Base-by-base conservation (phyloP, 2,888 invertebrate species). In the Sphinx pinastri region DNA sequence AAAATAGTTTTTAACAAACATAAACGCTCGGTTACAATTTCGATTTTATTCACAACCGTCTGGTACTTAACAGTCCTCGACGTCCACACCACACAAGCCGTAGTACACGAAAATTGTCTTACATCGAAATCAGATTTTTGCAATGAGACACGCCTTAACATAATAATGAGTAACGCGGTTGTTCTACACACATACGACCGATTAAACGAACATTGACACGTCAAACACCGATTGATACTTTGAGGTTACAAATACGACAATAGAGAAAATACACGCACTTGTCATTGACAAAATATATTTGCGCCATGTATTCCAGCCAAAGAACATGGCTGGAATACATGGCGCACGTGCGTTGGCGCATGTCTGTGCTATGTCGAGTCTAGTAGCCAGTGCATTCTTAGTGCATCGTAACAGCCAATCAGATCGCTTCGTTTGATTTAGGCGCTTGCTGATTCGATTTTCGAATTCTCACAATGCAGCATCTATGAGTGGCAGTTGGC, bases 51-150 rank as follows among this genome's bases (percentile, higher is more conserved):
- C 13, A 38, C 58, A 38, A 57, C 49, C 68, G 68, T 25, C 59
- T 63, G 54, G 68, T 58, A 67, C 52, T 54, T 70, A 38, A 68
- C 54, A 59, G 68, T 67, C 79, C 45, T 63, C 13, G 63, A 11
- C 49, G 19, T 5, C 19, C 47, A 19, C 47, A 16, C 19, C 12
- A 47, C 16, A 16, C 47, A 45, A 45, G 47, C 45, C 60, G 60
- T 5, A 45, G n/a, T 38, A 60, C 47, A 60, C 16, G 16, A 19
- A 47, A 63, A 31, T 31, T 38, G 25, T 49, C 16, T 47, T 49
- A 63, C 63, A 49, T 19, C 49, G 47, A 16, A 49, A 13, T 49
- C 63, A 63, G 63, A 49, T 63, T 63, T 19, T 31, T 58, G 47
- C 49, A 47, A 63, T 25, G 49, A 25, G 63, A 25, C 63, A 49